Conservation (phyloP, 2,888 invertebrate species). For the Oxystoma pomonae region DNA sequence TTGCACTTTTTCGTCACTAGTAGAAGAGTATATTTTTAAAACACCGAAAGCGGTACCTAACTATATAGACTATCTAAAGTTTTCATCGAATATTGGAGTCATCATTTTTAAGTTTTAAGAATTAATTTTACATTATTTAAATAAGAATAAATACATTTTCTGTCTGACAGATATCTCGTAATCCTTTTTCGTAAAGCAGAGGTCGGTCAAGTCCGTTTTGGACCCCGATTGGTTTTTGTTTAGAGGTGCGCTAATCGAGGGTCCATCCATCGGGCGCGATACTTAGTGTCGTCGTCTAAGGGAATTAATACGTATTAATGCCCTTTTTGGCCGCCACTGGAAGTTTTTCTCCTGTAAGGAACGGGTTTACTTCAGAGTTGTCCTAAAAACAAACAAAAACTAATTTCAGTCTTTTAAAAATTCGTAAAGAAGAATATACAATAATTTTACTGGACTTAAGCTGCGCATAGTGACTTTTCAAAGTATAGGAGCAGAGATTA, state of each 20-base stretch:
- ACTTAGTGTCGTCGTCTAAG: conserved; percentile 24
- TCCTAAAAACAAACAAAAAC: conserved; percentile 3
- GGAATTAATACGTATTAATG: conserved; percentile 55
- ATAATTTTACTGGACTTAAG: too few relatives aligned
- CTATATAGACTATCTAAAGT: neutral
- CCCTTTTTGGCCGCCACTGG: conserved; percentile 94
- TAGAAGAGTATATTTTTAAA: neutral
- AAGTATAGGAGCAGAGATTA: too few relatives aligned
- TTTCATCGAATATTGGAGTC: neutral
- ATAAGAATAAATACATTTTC: neutral
- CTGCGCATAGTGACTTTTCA: too few relatives aligned
- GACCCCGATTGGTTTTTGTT: conserved; percentile 16
- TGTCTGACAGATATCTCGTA: conserved; percentile 4
- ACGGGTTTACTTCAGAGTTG: conserved; percentile 61
- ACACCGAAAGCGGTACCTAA: neutral
- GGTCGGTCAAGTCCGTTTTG: conserved; percentile 25
- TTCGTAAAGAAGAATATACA: too few relatives aligned
- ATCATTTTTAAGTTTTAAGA: neutral
- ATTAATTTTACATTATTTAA: neutral
- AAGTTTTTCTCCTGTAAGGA: conserved; percentile 76
- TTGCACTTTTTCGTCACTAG: conserved; percentile 13
- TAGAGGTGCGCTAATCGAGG: conserved; percentile 14
- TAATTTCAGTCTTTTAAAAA: too few relatives aligned
- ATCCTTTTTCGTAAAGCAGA: conserved; percentile 32
- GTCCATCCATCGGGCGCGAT: conserved; percentile 21